phyloP scores from a whole-genome alignment of 2,113 vertebrate genomes.

The Dipodomys stephensi region DNA sequence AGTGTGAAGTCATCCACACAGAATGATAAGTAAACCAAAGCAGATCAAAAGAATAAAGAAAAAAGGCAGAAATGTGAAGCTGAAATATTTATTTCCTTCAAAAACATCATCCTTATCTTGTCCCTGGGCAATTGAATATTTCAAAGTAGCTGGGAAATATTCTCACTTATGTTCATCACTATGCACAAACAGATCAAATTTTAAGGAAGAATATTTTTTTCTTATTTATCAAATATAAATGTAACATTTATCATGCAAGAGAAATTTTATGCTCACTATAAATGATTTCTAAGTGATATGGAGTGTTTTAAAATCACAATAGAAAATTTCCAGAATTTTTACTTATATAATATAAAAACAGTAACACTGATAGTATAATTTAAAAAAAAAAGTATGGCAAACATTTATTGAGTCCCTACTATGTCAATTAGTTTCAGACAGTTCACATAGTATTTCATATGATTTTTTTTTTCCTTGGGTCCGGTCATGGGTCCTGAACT shows the following conservation, averaged over 20 bases:
- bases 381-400: not conserved
- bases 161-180: constrained; percentile 84
- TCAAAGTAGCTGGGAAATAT: constrained; percentile 85
- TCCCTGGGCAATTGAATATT: constrained; percentile 87
- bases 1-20: constrained; percentile 90
- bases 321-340: constrained; percentile 63
- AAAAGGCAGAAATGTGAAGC: constrained; percentile 93
- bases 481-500: too few relatives aligned
- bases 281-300: constrained; percentile 73
- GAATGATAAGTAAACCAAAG: constrained; percentile 96
- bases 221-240: constrained; percentile 74
- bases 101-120: constrained; percentile 90
- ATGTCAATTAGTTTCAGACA: not conserved
- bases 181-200: constrained; percentile 82
- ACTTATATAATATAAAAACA: constrained; percentile 20
- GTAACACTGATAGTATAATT: constrained; percentile 58
- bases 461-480: not conserved
- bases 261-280: constrained; percentile 65
- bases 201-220: constrained; percentile 73
- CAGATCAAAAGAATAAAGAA: constrained; percentile 93
- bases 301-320: constrained; percentile 70
- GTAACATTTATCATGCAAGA: constrained; percentile 66
- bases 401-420: not conserved
- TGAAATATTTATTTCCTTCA: constrained; percentile 95
- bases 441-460: not conserved